Evolutionary conservation across 2,797 vertebrate species (phyloP).

Genomic region (Holocentrus rufus): DNA sequence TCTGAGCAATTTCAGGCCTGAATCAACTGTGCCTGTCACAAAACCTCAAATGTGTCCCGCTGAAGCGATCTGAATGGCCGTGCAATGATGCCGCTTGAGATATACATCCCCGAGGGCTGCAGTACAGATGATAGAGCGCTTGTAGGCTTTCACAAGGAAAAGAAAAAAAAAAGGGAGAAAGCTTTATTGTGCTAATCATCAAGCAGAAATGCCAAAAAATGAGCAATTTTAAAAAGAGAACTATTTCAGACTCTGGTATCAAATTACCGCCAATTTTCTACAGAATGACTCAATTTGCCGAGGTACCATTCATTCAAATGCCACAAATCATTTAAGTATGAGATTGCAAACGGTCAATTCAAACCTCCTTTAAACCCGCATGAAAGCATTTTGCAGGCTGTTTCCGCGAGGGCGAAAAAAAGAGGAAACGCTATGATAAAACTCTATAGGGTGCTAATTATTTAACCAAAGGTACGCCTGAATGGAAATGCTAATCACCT

Average conservation of each 20-base stretch:
- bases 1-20: conserved; percentile 1
- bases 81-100: conserved; percentile 31
- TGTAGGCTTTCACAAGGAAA: conserved; percentile 18
- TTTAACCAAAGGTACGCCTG: conserved; percentile 55
- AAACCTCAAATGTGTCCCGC: conserved; percentile 7
- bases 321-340: conserved; percentile 60
- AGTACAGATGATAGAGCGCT: conserved; percentile 27
- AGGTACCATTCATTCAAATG: conserved; percentile 58
- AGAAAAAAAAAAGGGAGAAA: conserved; percentile 23
- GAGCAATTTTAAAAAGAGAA: conserved; percentile 35
- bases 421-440: conserved; percentile 42
- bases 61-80: conserved; percentile 1
- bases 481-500: conserved; percentile 54
- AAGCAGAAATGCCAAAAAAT: conserved; percentile 47
- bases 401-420: conserved; percentile 17
- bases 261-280: conserved; percentile 66
- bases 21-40: background rate
- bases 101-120: conserved; percentile 23
- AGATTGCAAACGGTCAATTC: conserved; percentile 66
- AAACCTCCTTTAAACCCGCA: conserved; percentile 46
- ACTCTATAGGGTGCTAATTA: conserved; percentile 51
- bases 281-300: conserved; percentile 61
- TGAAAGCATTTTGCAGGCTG: conserved; percentile 44
- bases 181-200: conserved; percentile 55
- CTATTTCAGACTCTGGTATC: conserved; percentile 55